phyloP scores from a whole-genome alignment of 2,888 invertebrate genomes.

The Coleophora deauratella region DNA sequence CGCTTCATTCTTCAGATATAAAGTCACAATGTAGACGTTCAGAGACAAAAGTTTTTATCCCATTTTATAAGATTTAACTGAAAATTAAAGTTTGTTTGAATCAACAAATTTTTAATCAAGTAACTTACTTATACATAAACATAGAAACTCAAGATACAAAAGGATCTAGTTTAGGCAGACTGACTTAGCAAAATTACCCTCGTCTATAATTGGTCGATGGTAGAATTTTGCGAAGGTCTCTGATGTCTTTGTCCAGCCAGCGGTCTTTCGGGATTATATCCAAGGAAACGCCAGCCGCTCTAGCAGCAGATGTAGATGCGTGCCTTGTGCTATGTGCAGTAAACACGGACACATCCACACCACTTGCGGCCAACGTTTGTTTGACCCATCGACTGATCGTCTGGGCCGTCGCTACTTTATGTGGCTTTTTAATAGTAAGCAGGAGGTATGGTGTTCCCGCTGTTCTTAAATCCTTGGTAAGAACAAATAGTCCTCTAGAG shows the following conservation, averaged over 20 bases:
- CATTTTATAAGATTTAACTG: too few relatives aligned
- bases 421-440: constrained; percentile 5
- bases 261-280: neutral
- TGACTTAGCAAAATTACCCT: neutral
- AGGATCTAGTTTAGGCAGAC: too few relatives aligned
- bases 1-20: too few relatives aligned
- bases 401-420: constrained; percentile 6
- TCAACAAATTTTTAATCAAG: too few relatives aligned
- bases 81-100: too few relatives aligned
- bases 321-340: neutral
- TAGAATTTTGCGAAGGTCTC: neutral
- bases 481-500: constrained; percentile 1
- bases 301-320: neutral
- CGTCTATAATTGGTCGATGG: neutral
- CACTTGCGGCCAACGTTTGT: constrained; percentile 3
- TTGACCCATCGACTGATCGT: constrained; percentile 12
- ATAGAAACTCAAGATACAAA: too few relatives aligned
- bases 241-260: neutral
- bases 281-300: neutral
- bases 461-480: neutral
- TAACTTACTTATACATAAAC: too few relatives aligned
- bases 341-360: constrained; percentile 7
- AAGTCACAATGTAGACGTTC: too few relatives aligned
- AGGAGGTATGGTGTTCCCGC: neutral
- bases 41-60: too few relatives aligned